Base-by-base conservation (phyloP, 2,113 vertebrate species). In the Hucho hucho region DNA sequence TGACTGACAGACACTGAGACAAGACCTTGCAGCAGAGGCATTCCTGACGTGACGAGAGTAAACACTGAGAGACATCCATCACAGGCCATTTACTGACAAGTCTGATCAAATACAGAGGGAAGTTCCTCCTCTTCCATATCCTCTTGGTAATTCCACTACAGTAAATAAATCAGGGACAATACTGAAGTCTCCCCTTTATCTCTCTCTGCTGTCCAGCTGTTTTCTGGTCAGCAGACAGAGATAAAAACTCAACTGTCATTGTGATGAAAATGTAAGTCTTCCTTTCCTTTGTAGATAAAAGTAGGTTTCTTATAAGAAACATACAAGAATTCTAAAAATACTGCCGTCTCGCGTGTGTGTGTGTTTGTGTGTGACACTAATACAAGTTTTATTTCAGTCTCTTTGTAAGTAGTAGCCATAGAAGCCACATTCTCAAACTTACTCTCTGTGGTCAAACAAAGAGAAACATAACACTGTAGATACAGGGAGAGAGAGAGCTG, bases 11-110 rank as follows among this genome's bases (percentile, higher is more conserved):
- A 68, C 75, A 72, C 75, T 20, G 73, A 87, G 86, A 81, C 85
- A 89, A 84, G 88, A 88, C 74, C 49, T 75, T 76, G 84, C 90
- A 87, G 80, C 87, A 83, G 80, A 77, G 77, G 80, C 84, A 89
- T 87, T 86, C 86, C 83, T 87, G 80, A 75, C 75, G 82, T 64
- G 74, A 70, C 65, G 76, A 75, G 86, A 72, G 53, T 69, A 83
- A 80, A 83, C 69, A 76, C 46, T 24, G 71, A 5, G 26, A 87
- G 74, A 70, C 77, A 81, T 84, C 82, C 78, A 84, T 81, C 47
- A 29, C 28, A 64, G 26, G 72, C 69, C 32, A 37, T 75, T 46
- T 80, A 70, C 75, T 78, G 78, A 87, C 74, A 83, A 75, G 76
- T 79, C 75, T 67, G 70, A 78, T 87, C 74, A 70, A 64, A 75